Base-by-base conservation (phyloP, 1,140 invertebrate species). In the Zaprionus nigranus region DNA sequence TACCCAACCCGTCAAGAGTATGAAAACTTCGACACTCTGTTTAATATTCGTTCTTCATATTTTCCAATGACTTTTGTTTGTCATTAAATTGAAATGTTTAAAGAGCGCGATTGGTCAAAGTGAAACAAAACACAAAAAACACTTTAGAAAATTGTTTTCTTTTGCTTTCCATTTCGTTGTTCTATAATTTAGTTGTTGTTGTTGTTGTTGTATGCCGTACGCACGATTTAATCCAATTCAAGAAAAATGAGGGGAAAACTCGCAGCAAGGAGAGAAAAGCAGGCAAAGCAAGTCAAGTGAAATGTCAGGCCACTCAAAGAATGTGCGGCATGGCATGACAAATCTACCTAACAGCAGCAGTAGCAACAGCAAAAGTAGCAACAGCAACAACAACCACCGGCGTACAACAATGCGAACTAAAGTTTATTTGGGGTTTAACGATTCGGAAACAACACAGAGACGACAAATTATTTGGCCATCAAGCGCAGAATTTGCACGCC, bases 381-480 rank as follows among this genome's bases (percentile, higher is more conserved):
- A 17, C 43, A 26, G 56, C 61, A 54, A 15, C 68, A 81, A 69
- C 46, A 70, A 49, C 36, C 57, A 67, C 46, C 70, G 26, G 54
- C 53, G n/a, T 17, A 13, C 56, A 34, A 66, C 28, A 65, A 46
- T 46, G 38, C 38, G 28, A 73, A 54, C 63, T 30, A 57, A 79
- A 81, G 56, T 90, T 85, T 67, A 85, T 90, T 88, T 85, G 73
- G 62, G 75, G 67, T 75, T 90, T 90, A 88, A 88, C 84, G 84
- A 90, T 90, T 85, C 77, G 84, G 84, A 88, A 88, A 90, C 77
- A 88, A 88, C 63, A 54, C 73, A 78, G 70, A 81, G 73, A 85
- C 81, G 84, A 88, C 78, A 88, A 88, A 88, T 88, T 90, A 90
- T 88, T 90, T 88, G 85, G 81, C 78, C 84, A 88, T 88, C 84